Conservation (phyloP, 37 sponge, comb jelly and placozoan species). For the Oopsacas minuta region DNA sequence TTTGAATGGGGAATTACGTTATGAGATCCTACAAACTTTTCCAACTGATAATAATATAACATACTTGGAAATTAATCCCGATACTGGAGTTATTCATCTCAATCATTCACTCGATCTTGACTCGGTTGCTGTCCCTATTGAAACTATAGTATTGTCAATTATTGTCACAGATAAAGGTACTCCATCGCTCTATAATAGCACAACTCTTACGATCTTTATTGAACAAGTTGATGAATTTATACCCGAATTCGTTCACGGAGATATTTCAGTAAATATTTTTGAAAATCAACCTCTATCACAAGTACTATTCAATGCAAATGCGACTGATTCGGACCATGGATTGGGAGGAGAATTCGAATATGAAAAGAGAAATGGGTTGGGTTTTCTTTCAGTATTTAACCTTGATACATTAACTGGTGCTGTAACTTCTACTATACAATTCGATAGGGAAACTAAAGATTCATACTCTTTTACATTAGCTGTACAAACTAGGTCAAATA, state of each 20-base stretch:
- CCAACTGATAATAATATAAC: neutral
- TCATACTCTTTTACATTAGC: neutral
- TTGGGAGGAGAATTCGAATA: neutral
- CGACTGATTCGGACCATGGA: constrained; percentile 23
- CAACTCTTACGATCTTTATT: neutral
- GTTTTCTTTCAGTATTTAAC: neutral
- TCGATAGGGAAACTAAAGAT: constrained; percentile 12
- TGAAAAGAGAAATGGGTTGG: neutral
- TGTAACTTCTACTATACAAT: neutral
- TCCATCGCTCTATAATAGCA: neutral
- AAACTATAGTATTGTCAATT: neutral
- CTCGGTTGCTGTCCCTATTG: neutral
- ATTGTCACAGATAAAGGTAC: neutral
- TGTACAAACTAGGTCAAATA: neutral
- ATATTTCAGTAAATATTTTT: neutral
- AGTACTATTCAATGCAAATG: neutral
- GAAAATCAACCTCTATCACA: neutral
- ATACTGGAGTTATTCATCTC: constrained; percentile 13
- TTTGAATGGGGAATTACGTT: neutral
- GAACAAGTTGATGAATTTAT: constrained; percentile 11
- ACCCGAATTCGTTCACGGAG: neutral
- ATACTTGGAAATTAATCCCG: neutral
- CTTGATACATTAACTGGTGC: constrained; percentile 13
- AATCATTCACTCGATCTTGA: constrained; percentile 22
- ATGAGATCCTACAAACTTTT: neutral